Evolutionary conservation across 1,140 invertebrate species (phyloP).

Genomic region (Hestina assimilis): DNA sequence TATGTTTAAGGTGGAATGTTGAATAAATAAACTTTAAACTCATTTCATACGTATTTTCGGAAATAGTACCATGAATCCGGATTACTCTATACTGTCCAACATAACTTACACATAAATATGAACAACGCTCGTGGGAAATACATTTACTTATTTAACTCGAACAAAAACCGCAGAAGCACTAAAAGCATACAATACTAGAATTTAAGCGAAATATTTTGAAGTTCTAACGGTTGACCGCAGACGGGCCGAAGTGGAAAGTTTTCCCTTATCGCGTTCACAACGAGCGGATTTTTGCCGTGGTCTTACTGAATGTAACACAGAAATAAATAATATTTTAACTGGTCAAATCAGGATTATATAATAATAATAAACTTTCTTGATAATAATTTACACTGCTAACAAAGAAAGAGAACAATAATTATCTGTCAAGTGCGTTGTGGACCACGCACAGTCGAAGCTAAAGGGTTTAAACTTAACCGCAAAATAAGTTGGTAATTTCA

Average conservation of each 20-base stretch:
- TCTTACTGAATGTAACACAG: not conserved
- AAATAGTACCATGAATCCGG: too few species aligned
- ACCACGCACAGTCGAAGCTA: too few species aligned
- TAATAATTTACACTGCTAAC: too few species aligned
- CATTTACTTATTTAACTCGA: slow-evolving; percentile 31
- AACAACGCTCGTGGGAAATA: slow-evolving; percentile 19
- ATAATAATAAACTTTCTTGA: too few species aligned
- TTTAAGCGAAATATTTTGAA: slow-evolving; percentile 33
- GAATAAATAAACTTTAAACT: too few species aligned
- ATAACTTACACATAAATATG: slow-evolving; percentile 7
- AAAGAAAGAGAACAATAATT: too few species aligned
- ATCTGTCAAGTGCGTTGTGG: too few species aligned
- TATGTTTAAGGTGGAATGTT: too few species aligned
- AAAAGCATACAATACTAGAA: slow-evolving; percentile 29
- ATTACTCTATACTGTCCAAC: not conserved
- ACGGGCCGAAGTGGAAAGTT: slow-evolving; percentile 30
- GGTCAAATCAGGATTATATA: not conserved
- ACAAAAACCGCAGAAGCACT: slow-evolving; percentile 27
- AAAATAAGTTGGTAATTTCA: too few species aligned
- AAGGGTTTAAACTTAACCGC: too few species aligned
- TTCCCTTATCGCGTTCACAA: slow-evolving; percentile 18
- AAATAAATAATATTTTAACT: slow-evolving; percentile 3
- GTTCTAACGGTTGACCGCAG: slow-evolving; percentile 30
- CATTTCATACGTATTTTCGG: too few species aligned
- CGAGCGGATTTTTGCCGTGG: slow-evolving; percentile 11